These are phyloP conservation scores for Cynocephalus volans DNA, from an alignment of 2,113 vertebrate species.

Conservation along the genomic window DNA sequence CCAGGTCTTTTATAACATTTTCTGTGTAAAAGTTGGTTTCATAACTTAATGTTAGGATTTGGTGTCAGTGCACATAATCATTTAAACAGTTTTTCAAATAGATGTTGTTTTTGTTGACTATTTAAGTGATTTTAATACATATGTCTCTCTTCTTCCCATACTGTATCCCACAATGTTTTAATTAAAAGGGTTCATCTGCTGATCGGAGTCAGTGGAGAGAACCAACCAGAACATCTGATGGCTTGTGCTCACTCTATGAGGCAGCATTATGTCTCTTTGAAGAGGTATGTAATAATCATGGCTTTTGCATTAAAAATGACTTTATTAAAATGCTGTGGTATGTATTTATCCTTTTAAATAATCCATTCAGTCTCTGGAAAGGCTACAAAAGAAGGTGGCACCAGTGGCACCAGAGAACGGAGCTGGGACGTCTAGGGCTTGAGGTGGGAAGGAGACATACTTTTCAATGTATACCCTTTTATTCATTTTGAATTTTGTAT, in stretches of 20 bases:
- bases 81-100: constrained; percentile 53
- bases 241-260: constrained; percentile 96
- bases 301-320: constrained; percentile 50
- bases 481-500: constrained; percentile 60
- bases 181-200: constrained; percentile 95
- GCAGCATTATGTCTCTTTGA: constrained; percentile 97
- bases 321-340: constrained; percentile 37
- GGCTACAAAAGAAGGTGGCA: constrained; percentile 8
- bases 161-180: constrained; percentile 66
- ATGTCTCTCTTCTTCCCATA: constrained; percentile 64
- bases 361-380: constrained; percentile 14
- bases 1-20: constrained; percentile 37
- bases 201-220: constrained; percentile 99
- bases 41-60: constrained; percentile 68
- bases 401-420: neutral
- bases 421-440: neutral
- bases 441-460: neutral
- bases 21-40: constrained; percentile 36
- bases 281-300: constrained; percentile 91
- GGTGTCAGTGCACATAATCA: constrained; percentile 8
- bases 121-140: constrained; percentile 48
- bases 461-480: neutral
- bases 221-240: constrained; percentile 95
- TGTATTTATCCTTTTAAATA: constrained; percentile 52
- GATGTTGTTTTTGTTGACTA: constrained; percentile 34